phyloP scores from a whole-genome alignment of 2,888 invertebrate genomes.

The Lasioglossum villosulum region DNA sequence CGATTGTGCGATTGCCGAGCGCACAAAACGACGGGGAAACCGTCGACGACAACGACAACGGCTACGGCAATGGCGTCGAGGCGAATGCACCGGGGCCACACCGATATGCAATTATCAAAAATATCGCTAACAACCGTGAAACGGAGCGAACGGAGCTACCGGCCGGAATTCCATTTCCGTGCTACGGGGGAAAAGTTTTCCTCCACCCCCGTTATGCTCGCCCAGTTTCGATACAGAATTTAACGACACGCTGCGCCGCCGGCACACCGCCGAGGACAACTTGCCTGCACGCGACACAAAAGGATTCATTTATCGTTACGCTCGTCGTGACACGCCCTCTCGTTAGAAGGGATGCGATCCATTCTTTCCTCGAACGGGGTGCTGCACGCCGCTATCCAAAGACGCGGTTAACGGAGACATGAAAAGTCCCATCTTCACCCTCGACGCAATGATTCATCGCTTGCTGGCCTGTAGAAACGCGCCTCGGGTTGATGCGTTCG shows the following conservation, averaged over 20 bases:
- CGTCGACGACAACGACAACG: background rate
- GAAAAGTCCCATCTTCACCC: background rate
- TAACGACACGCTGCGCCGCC: background rate
- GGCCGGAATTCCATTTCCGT: conserved; percentile 1
- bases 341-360: background rate
- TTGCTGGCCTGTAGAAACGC: background rate
- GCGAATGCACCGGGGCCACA: background rate
- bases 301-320: conserved; percentile 14
- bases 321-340: background rate
- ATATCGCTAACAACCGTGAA: conserved; percentile 22
- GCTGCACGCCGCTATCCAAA: background rate
- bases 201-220: background rate
- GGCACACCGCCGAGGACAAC: background rate
- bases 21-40: background rate
- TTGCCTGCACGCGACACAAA: conserved; percentile 21
- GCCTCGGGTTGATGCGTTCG: background rate
- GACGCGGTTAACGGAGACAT: background rate
- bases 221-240: conserved; percentile 8
- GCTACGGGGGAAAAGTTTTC: conserved; percentile 22
- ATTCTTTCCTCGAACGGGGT: conserved; percentile 6
- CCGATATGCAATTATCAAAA: conserved; percentile 39
- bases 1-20: conserved; percentile 14
- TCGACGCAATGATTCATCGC: background rate
- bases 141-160: background rate
- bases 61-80: background rate